Evolutionary conservation across 2,797 vertebrate species (phyloP).

Genomic region (Capromys pilorides): DNA sequence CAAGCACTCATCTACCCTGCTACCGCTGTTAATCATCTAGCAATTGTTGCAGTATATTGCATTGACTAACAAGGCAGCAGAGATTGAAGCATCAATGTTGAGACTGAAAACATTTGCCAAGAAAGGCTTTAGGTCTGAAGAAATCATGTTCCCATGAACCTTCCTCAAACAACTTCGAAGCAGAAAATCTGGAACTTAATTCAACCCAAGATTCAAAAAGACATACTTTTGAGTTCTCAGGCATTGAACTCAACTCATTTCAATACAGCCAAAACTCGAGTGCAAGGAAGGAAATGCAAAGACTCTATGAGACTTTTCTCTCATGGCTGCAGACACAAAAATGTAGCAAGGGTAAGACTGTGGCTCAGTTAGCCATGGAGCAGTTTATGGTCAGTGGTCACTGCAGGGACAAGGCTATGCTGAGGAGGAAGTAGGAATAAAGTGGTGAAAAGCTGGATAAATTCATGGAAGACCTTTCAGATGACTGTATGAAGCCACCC

Average conservation of each 20-base stretch:
- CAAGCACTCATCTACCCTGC: too few species aligned
- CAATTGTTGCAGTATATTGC: not conserved
- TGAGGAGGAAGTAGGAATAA: slow-evolving; percentile 36
- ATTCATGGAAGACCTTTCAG: slow-evolving; percentile 2
- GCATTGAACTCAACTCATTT: not conserved
- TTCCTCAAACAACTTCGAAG: not conserved
- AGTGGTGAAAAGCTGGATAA: slow-evolving; percentile 39
- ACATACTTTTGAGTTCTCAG: not conserved
- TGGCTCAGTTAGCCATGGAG: slow-evolving; percentile 20
- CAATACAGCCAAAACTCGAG: not conserved
- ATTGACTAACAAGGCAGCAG: not conserved
- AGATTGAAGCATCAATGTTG: not conserved
- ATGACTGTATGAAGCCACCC: not conserved
- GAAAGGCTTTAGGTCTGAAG: slow-evolving; percentile 38
- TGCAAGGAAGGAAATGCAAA: slow-evolving; percentile 17
- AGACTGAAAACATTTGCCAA: slow-evolving; percentile 2
- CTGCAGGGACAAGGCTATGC: not conserved
- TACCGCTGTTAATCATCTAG: too few species aligned
- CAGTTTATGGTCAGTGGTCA: slow-evolving; percentile 50
- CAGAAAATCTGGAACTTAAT: not conserved
- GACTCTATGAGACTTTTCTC: slow-evolving; percentile 16
- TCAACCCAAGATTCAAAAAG: not conserved
- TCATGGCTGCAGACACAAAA: slow-evolving; percentile 47
- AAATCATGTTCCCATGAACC: not conserved
- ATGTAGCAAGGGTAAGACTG: slow-evolving; percentile 57